Conservation (phyloP, 2,888 invertebrate genomes). For the Drosophila colorata region DNA sequence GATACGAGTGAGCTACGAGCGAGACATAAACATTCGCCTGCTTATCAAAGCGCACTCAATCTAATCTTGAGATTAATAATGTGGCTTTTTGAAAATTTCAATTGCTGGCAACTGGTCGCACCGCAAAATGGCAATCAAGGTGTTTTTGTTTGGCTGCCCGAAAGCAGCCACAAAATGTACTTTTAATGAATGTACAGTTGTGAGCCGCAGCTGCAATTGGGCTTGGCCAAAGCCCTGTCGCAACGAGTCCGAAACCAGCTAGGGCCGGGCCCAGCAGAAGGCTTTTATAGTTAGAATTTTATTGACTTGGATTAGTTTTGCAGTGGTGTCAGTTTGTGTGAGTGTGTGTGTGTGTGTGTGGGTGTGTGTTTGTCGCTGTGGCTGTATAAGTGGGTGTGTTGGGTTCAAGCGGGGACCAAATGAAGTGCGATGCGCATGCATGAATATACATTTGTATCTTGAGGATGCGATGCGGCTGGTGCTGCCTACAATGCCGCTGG, state of each 20-base stretch:
- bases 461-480: slow-evolving; percentile 29
- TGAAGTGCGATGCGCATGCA: slow-evolving; percentile 25
- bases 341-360: slow-evolving; percentile 2
- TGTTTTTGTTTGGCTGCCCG: slow-evolving; percentile 42
- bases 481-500: slow-evolving; percentile 18
- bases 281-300: slow-evolving; percentile 70
- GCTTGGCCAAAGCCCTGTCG: slow-evolving; percentile 48
- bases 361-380: neutral
- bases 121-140: slow-evolving; percentile 51
- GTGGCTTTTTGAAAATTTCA: slow-evolving; percentile 76
- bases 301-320: slow-evolving; percentile 74
- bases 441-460: slow-evolving; percentile 39
- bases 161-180: slow-evolving; percentile 57
- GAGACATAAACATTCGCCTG: slow-evolving; percentile 44
- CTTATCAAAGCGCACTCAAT: slow-evolving; percentile 65
- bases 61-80: slow-evolving; percentile 79
- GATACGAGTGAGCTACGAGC: slow-evolving; percentile 30
- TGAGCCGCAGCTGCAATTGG: slow-evolving; percentile 69
- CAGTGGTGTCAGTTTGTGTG: slow-evolving; percentile 1
- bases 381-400: neutral
- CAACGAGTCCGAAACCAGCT: slow-evolving; percentile 13
- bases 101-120: slow-evolving; percentile 51
- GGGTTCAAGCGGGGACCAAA: slow-evolving; percentile 1
- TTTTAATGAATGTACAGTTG: slow-evolving; percentile 54
- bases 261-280: slow-evolving; percentile 28